Evolutionary conservation across 1,140 invertebrate species (phyloP).

Genomic region (Condylostylus longicornis): DNA sequence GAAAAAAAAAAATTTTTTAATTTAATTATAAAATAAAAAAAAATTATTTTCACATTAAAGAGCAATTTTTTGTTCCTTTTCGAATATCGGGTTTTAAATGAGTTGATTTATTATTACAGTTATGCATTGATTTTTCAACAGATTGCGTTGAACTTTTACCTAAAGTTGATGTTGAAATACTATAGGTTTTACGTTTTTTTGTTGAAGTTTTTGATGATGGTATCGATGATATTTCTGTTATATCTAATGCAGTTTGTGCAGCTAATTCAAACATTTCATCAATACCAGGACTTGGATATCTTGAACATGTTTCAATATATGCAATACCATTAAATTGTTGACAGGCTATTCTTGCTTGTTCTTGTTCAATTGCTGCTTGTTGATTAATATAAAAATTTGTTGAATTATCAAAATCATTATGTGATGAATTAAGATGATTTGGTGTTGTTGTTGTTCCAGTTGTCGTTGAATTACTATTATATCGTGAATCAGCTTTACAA

Average conservation of each 20-base stretch:
- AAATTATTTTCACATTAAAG: too few species aligned
- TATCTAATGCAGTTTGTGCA: slow-evolving; percentile 36
- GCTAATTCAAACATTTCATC: slow-evolving; percentile 37
- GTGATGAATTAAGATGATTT: too few species aligned
- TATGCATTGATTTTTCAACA: background rate
- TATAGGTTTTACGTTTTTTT: background rate
- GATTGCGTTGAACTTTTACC: too few species aligned
- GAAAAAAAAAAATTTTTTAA: too few species aligned
- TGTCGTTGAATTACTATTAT: slow-evolving; percentile 37
- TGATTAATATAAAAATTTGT: slow-evolving; percentile 17
- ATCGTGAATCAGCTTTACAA: slow-evolving; percentile 40
- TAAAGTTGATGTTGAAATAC: background rate
- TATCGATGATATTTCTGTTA: slow-evolving; percentile 16
- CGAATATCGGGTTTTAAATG: background rate
- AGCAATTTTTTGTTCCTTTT: background rate
- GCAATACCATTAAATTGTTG: slow-evolving; percentile 34
- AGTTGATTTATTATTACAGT: background rate
- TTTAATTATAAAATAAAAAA: too few species aligned
- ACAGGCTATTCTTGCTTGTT: slow-evolving; percentile 35
- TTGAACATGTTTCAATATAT: slow-evolving; percentile 37
- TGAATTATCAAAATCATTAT: too few species aligned
- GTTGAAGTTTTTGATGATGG: background rate
- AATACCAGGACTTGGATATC: slow-evolving; percentile 32
- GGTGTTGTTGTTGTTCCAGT: too few species aligned
- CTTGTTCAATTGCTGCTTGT: slow-evolving; percentile 38